Conservation (phyloP, 2,113 vertebrate species). For the Rana temporaria region DNA sequence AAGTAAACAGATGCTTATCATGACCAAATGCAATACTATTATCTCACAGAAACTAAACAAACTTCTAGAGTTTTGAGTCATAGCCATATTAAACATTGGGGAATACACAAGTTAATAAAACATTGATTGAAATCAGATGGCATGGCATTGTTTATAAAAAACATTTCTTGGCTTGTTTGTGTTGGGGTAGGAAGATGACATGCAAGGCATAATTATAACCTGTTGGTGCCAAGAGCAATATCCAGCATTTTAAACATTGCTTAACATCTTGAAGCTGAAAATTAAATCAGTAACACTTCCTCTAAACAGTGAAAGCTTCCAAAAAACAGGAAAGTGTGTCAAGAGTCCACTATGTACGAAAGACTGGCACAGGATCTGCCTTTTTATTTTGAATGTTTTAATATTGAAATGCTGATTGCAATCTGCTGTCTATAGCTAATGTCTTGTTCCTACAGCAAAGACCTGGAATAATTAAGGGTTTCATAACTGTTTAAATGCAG, state of each 20-base stretch:
- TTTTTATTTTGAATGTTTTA: slow-evolving; percentile 28
- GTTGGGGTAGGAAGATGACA: background rate
- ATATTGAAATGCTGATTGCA: slow-evolving; percentile 26
- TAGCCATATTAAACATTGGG: background rate
- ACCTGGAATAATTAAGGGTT: slow-evolving; percentile 21
- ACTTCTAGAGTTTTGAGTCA: background rate
- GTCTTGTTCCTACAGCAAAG: slow-evolving; percentile 4
- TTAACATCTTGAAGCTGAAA: slow-evolving; percentile 38
- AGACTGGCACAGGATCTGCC: slow-evolving; percentile 22
- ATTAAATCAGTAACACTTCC: slow-evolving; percentile 37
- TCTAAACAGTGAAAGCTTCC: slow-evolving; percentile 18
- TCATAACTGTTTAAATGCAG: slow-evolving; percentile 24
- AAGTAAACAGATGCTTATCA: background rate
- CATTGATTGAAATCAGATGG: slow-evolving; percentile 1
- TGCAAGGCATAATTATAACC: slow-evolving; percentile 23
- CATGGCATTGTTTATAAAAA: background rate
- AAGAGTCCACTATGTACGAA: slow-evolving; percentile 45
- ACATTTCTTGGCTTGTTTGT: background rate
- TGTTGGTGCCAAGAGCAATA: slow-evolving; percentile 36
- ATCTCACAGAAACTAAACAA: background rate
- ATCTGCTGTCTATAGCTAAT: slow-evolving; percentile 38
- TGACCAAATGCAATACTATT: background rate
- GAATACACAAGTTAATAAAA: slow-evolving; percentile 3
- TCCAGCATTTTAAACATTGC: slow-evolving; percentile 30
- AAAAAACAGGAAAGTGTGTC: slow-evolving; percentile 36